Base-by-base conservation (phyloP, 1,140 invertebrate genomes). In the Penaeus vannamei region DNA sequence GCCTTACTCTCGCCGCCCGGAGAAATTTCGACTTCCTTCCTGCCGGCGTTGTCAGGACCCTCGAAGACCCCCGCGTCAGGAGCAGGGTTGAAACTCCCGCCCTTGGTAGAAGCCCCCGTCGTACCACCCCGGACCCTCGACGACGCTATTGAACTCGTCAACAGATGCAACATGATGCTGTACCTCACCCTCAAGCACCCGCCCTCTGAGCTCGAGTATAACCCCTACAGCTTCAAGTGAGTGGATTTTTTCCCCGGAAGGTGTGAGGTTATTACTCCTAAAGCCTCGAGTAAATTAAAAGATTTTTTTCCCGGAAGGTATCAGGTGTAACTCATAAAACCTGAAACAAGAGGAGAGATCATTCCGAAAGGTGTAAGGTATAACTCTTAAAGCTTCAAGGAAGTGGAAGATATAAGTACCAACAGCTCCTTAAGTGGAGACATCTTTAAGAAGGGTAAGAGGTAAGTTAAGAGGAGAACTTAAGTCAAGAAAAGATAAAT, bases 181-280 rank as follows among this genome's bases (percentile, higher is more conserved):
- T 89, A 89, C 76, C 76, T 89, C 32, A 79, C 82, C 23, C 82
- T 77, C 23, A 59, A 79, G 36, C 53, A 80, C 32, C 42, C 87
- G 3, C 60, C 82, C 69, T 84, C 81, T n/a, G 53, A 84, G 1
- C 82, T 89, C 29, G 66, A 89, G 29, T 89, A 89, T 36, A 83
- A 89, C 82, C 87, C 87, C 22, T 89, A 89, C n/a, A 84, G 82
- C 26, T 89, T 89, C 69, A 89, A 89, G 87, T 89, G 46, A 89
- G 87, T 84, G 20, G 12, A 17, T 10, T 69, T n/a, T n/a, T n/a
- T n/a, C n/a, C n/a, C n/a, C n/a, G n/a, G n/a, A n/a, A n/a, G n/a
- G n/a, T n/a, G 29, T 19, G 22, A 29, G 4, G n/a, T 22, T 19
- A 12, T 14, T 32, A 26, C 19, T 4, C 19, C 19, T 0, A 72